phyloP scores from a whole-genome alignment of 2,888 invertebrate genomes.

The Pachydiplax longipennis region DNA sequence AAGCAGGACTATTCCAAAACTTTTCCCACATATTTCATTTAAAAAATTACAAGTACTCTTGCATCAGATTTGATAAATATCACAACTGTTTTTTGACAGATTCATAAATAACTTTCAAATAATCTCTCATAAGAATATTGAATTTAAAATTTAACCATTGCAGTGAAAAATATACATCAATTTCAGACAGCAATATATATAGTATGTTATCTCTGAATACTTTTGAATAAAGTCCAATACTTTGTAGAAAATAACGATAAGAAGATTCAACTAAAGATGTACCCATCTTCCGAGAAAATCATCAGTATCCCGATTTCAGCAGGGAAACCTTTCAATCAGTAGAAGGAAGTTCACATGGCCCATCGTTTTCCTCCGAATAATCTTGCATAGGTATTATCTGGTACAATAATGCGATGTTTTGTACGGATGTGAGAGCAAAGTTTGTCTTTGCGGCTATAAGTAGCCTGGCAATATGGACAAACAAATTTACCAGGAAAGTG shows the following conservation, averaged over 20 bases:
- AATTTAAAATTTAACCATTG: too few species aligned
- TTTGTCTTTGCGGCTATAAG: constrained; percentile 88
- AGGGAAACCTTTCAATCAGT: neutral
- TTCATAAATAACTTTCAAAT: too few species aligned
- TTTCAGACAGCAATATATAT: too few species aligned
- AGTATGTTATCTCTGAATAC: too few species aligned
- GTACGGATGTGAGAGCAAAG: neutral
- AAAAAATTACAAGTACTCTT: neutral
- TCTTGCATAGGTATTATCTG: neutral
- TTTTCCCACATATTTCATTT: neutral
- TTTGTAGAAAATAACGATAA: neutral
- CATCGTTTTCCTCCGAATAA: neutral
- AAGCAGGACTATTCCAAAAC: neutral
- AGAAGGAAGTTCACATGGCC: neutral
- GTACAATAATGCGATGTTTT: neutral
- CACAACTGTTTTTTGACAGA: too few species aligned
- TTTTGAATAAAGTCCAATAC: too few species aligned
- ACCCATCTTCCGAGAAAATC: neutral
- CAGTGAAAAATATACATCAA: too few species aligned
- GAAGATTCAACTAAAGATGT: neutral
- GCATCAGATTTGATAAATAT: neutral
- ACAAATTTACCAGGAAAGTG: constrained; percentile 92
- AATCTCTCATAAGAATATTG: too few species aligned
- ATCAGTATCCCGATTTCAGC: neutral
- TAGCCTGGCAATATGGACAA: constrained; percentile 89